Evolutionary conservation across 2,888 invertebrate genomes (phyloP).

Genomic region (Koerneria pararmatus): DNA sequence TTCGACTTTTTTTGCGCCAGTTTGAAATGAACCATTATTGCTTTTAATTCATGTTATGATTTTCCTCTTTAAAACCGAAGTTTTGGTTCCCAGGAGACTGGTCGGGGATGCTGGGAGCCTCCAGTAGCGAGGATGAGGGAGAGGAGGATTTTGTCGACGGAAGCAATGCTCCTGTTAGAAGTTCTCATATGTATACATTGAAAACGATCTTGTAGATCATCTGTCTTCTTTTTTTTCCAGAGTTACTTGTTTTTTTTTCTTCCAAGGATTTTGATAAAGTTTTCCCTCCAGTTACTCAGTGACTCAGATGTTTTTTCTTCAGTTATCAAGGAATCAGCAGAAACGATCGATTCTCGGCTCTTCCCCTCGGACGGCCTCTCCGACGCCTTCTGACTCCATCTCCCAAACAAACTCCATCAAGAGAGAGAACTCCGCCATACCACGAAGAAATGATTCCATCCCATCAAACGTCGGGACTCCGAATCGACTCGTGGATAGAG

Average conservation of each 20-base stretch:
- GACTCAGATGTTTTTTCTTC: too few relatives aligned
- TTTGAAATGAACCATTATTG: too few relatives aligned
- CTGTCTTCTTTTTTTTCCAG: too few relatives aligned
- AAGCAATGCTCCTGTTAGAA: too few relatives aligned
- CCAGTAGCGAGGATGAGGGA: slow-evolving; percentile 60
- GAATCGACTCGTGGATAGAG: not conserved
- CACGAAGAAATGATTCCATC: not conserved
- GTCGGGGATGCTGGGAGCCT: slow-evolving; percentile 59
- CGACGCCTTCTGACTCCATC: slow-evolving; percentile 57
- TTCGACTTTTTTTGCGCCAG: too few relatives aligned
- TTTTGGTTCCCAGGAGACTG: slow-evolving; percentile 20
- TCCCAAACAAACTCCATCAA: slow-evolving; percentile 54
- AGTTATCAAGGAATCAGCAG: too few relatives aligned
- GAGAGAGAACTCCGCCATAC: slow-evolving; percentile 25
- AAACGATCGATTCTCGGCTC: slow-evolving; percentile 38
- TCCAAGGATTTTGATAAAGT: too few relatives aligned
- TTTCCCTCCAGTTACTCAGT: too few relatives aligned
- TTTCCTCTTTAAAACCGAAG: too few relatives aligned
- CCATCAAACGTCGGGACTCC: not conserved
- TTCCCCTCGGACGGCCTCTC: slow-evolving; percentile 55
- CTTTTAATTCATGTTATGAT: too few relatives aligned
- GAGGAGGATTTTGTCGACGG: slow-evolving; percentile 53
- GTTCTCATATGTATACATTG: too few relatives aligned
- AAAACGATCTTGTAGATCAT: slow-evolving; percentile 46
- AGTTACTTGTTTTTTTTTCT: too few relatives aligned